Base-by-base conservation (phyloP, 2,888 invertebrate genomes). In the Calliopum simillimum region DNA sequence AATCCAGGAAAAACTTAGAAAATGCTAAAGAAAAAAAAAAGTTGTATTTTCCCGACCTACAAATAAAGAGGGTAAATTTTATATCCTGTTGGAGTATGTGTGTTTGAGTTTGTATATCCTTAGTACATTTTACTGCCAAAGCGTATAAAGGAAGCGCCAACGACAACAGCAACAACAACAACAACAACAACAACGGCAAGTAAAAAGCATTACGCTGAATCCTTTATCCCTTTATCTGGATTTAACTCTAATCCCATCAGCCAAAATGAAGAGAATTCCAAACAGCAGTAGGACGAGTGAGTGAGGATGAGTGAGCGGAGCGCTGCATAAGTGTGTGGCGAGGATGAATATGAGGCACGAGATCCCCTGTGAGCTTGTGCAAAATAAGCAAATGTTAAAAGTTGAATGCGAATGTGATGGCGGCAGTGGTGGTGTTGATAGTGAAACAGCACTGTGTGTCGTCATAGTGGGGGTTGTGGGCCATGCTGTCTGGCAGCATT, bases 181-280 rank as follows among this genome's bases (percentile, higher is more conserved):
- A 59, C 58, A 61, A 62, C 55, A 68, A 58, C n/a, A 25, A 55
- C 25, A 51, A 72, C 67, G 70, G 78, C 74, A 79, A 23, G 43
- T 74, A 58, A 69, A 71, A 71, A 80, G 74, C 79, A 79, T 79
- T 79, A 79, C 81, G 76, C 75, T 76, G 79, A 83, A 84, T 84
- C 80, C 83, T 81, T 85, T 85, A 86, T 85, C 86, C 86, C 80
- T 84, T 86, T 86, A 86, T 85, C 84, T 86, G 86, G 86, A 86
- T 86, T 86, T 85, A 80, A 77, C 78, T 80, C 79, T 86, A 86
- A 86, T 86, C 86, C 81, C 86, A 86, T 86, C 86, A 85, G 82
- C 78, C 82, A 79, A 81, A 81, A 81, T 82, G 81, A 82, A 82
- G 79, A 81, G 79, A 79, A 81, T 80, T 79, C 79, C 80, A 78